Conservation (phyloP, 2,888 invertebrate species). For the Drosophila niveifrons region DNA sequence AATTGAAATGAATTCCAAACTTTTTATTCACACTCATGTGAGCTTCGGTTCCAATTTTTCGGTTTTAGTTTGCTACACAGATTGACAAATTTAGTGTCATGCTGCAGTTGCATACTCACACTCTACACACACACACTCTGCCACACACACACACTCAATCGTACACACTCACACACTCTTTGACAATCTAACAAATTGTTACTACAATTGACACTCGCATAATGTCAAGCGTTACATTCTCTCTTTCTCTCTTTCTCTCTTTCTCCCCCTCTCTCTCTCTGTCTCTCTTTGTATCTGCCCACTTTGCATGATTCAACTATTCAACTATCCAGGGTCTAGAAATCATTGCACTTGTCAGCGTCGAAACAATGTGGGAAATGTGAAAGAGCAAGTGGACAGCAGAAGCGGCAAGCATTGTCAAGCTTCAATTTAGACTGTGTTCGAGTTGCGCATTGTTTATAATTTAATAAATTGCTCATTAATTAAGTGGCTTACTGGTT, state of each 20-base stretch:
- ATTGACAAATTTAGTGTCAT: constrained; percentile 51
- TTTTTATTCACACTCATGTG: constrained; percentile 15
- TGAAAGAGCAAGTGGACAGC: constrained; percentile 39
- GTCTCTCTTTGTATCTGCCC: not conserved
- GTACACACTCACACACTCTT: constrained; percentile 2
- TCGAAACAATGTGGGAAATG: constrained; percentile 49
- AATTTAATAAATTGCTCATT: constrained; percentile 79
- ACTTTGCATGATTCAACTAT: constrained; percentile 18
- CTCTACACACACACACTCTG: constrained; percentile 1
- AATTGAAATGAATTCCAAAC: constrained; percentile 57
- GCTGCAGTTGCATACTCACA: constrained; percentile 34
- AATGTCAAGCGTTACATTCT: constrained; percentile 39
- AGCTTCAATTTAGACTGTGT: constrained; percentile 62
- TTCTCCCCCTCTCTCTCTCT: not conserved
- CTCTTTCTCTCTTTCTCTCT: not conserved
- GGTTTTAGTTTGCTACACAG: constrained; percentile 11
- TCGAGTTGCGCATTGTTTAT: constrained; percentile 66
- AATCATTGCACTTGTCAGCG: constrained; percentile 71
- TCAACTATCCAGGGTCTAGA: constrained; percentile 50
- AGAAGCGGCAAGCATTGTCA: constrained; percentile 43
- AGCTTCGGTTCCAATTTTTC: constrained; percentile 11
- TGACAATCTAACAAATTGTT: constrained; percentile 75
- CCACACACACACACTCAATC: not conserved
- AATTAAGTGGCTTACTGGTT: constrained; percentile 67
- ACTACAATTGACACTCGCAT: constrained; percentile 67